Evolutionary conservation across 2,888 invertebrate genomes (phyloP).

Genomic region (Limenitis camilla): DNA sequence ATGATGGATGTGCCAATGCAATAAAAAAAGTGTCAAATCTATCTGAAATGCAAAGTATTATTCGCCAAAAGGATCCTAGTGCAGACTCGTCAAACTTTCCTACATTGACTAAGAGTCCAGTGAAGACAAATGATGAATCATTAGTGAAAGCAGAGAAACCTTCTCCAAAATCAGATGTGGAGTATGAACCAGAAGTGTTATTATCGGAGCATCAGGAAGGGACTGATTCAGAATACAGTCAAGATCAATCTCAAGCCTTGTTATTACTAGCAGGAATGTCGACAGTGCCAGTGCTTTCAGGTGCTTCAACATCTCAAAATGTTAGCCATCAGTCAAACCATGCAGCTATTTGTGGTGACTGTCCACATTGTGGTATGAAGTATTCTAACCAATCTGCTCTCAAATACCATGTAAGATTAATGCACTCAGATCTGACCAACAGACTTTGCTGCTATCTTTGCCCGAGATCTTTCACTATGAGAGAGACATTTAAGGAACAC

Average conservation of each 20-base stretch:
- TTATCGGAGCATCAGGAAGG: conserved; percentile 64
- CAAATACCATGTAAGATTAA: conserved; percentile 79
- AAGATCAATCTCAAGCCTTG: conserved; percentile 59
- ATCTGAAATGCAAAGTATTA: conserved; percentile 41
- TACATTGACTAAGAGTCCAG: conserved; percentile 51
- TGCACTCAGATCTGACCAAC: conserved; percentile 80
- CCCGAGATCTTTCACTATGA: conserved; percentile 79
- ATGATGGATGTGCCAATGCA: conserved; percentile 47
- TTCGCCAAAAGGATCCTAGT: conserved; percentile 48
- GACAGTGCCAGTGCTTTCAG: conserved; percentile 43
- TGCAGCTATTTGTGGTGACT: conserved; percentile 76
- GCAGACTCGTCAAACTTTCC: conserved; percentile 42
- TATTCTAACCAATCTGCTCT: conserved; percentile 81
- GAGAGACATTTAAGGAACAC: conserved; percentile 80
- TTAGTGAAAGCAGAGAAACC: conserved; percentile 60
- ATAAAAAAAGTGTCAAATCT: conserved; percentile 52
- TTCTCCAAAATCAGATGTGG: conserved; percentile 63
- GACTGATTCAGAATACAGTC: conserved; percentile 51
- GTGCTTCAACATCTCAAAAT: conserved; percentile 61
- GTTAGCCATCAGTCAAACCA: conserved; percentile 60
- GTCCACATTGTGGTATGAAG: conserved; percentile 80
- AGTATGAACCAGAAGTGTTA: conserved; percentile 67
- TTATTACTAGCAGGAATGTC: conserved; percentile 61
- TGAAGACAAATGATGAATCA: conserved; percentile 49
- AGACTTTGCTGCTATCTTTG: conserved; percentile 80